Evolutionary conservation across 2,888 invertebrate genomes (phyloP), one percentile per base, ranked within the genome.

Genomic region (Artemia sinica): DNA sequence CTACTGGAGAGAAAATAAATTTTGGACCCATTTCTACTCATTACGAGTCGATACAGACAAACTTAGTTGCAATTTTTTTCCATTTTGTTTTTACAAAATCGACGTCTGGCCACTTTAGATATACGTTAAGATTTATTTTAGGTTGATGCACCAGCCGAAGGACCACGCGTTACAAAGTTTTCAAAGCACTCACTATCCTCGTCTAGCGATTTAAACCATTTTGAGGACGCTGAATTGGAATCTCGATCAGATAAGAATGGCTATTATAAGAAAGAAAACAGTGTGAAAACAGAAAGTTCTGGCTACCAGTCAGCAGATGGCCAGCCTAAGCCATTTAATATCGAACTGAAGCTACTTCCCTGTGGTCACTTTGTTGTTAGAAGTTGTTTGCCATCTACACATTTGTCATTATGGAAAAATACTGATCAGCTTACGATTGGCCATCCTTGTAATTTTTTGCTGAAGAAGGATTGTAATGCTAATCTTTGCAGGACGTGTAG

Each of bases 341-440:
- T 58, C n/a, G 63, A 58, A 28, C 63, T 58, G 11, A 58, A 58
- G 28, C n/a, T 58, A n/a, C 63, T 58, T 9, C 63, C 63, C 9
- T 58, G 63, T 58, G 63, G 63, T 8, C 63, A 58, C 28, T 58
- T 58, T 58, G 63, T 28, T 58, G 63, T 58, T 8, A 58, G 28
- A 11, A 58, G 63, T 28, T 58, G n/a, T 58, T 18, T 28, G 0
- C 63, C 63, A 10, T 18, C 8, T 28, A 58, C 63, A n/a, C 63
- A 58, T 58, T 10, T 58, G 9, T 58, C 63, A 1, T 58, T 58
- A 10, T 58, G 63, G 63, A n/a, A 28, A 10, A 58, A 58, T 11
- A 9, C 63, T 58, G 63, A 58, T 28, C 63, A 58, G 63, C n/a
- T 58, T n/a, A 28, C 63, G n/a, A n/a, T 58, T 8, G 63, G 63